Base-by-base conservation (phyloP, 2,113 vertebrate species). In the Sinocyclocheilus rhinocerous region DNA sequence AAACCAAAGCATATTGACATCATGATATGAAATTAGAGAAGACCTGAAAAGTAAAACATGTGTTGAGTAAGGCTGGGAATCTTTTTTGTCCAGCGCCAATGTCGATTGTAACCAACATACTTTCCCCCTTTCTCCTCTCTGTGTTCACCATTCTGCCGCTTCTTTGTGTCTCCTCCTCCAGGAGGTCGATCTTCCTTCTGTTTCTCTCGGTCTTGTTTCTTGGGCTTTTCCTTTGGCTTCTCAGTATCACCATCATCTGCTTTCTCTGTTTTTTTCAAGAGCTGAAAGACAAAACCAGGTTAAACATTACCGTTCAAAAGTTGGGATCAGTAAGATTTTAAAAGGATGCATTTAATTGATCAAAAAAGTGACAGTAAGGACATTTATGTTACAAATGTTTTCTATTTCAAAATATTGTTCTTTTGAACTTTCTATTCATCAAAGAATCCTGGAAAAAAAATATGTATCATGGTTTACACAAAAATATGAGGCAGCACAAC, bases 241-340 rank as follows among this genome's bases (percentile, higher is more conserved):
- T 98, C 97, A 81, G 94, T 88, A 86, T 98, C 96, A 84, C 89
- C 95, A 88, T 97, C 96, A 80, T 99, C 97, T 75, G 92, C 89
- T 93, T 95, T 97, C 88, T 99, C 97, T 91, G 97, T 96, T 91
- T 99, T 99, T 93, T 95, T 98, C 91, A 99, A 95, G 79, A 99
- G 95, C 98, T 99, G 91, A 93, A 91, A 79, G 26, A 88, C 63
- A 86, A 11, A 87, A 85, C 45, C 67, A 72, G 22, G 2, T 42
- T 61, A 1, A 55, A 42, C 8, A 42, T 42, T 42, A 42, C 1
- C 42, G 8, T 42, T 42, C 42, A 42, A 42, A 48, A 48, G 45
- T 45, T 45, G 42, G 9, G 42, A 16, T 16, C 10, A 11, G 42
- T 45, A 45, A 45, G 42, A 10, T 57, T 79, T 33, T 16, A 52